Evolutionary conservation across 1,140 invertebrate genomes (phyloP).

Genomic region (Drosophila ficusphila): DNA sequence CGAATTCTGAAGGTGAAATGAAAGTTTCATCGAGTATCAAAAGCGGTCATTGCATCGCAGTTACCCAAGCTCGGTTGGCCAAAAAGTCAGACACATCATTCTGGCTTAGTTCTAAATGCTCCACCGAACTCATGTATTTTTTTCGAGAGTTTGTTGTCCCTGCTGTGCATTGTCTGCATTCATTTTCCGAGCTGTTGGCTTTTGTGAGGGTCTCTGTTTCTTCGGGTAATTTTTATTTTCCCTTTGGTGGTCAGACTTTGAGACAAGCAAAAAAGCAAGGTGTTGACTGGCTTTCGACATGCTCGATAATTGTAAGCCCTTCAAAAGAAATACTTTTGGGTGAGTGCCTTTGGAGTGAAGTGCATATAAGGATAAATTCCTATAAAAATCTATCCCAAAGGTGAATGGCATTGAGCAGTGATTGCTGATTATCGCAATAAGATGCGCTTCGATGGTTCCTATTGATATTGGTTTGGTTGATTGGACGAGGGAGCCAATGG

Average conservation of each 20-base stretch:
- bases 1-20: constrained; percentile 71
- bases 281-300: neutral
- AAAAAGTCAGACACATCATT: constrained; percentile 77
- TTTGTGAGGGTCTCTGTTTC: constrained; percentile 32
- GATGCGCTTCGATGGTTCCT: constrained; percentile 41
- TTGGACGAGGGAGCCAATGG: constrained; percentile 14
- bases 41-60: constrained; percentile 66
- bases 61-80: constrained; percentile 6
- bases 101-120: constrained; percentile 69
- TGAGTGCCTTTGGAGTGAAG: constrained; percentile 43
- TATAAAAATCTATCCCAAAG: neutral
- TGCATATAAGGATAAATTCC: constrained; percentile 23
- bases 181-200: constrained; percentile 71
- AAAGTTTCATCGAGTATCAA: constrained; percentile 47
- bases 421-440: constrained; percentile 39
- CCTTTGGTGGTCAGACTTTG: constrained; percentile 8
- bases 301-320: neutral
- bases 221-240: neutral
- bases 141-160: constrained; percentile 1
- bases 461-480: constrained; percentile 50
- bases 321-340: neutral
- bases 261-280: neutral
- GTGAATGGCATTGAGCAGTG: constrained; percentile 46
- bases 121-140: constrained; percentile 42
- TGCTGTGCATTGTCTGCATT: constrained; percentile 63